These are phyloP conservation scores for Petroica traversi DNA, from an alignment of 2,113 vertebrate species.

Conservation along the genomic window DNA sequence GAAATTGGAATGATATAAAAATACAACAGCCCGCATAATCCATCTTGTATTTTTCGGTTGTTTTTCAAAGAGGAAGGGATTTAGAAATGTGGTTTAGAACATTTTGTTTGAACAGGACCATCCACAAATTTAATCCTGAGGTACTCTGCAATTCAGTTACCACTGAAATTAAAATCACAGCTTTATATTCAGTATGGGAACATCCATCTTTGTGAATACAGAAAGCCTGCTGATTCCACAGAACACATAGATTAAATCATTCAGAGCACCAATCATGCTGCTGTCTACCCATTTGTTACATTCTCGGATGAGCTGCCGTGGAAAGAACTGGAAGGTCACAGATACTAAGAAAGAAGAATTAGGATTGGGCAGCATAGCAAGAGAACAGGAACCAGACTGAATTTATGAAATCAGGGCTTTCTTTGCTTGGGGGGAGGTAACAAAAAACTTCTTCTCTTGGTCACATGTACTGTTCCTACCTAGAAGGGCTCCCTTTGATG, in stretches of 20 bases:
- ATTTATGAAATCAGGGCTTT: background rate
- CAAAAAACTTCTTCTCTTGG: background rate
- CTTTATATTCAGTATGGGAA: background rate
- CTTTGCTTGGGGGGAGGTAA: background rate
- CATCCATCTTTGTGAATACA: background rate
- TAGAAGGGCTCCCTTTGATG: background rate
- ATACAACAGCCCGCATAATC: background rate
- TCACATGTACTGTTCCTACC: background rate
- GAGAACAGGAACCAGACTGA: background rate
- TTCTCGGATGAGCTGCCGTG: background rate
- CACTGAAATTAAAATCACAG: slow-evolving; percentile 4
- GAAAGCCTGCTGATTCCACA: background rate
- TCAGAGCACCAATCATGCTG: background rate
- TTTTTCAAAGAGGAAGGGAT: background rate
- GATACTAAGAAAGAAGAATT: background rate
- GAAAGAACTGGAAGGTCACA: slow-evolving; percentile 6
- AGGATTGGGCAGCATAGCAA: background rate
- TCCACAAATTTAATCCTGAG: background rate
- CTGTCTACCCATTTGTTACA: background rate
- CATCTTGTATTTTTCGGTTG: background rate
- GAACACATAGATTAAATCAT: background rate
- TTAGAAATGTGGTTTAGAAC: background rate
- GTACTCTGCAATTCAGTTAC: background rate
- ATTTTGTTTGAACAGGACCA: background rate
- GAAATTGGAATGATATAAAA: slow-evolving; percentile 8